Evolutionary conservation across 2,797 vertebrate species (phyloP).

Genomic region (Morus bassanus): DNA sequence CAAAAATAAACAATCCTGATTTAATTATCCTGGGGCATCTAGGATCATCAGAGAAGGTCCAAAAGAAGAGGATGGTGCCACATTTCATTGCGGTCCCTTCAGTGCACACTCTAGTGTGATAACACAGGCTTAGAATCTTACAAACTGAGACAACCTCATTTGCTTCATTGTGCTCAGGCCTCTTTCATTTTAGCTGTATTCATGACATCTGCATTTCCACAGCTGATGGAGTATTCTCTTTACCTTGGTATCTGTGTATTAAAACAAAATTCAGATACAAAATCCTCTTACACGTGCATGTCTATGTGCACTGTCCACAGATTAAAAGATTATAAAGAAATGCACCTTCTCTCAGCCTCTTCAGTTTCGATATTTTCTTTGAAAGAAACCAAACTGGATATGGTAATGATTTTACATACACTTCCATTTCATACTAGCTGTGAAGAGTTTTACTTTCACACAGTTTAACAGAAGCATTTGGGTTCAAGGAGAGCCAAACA

Average conservation of each 20-base stretch:
- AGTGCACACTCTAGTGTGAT: neutral
- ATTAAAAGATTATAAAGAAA: neutral
- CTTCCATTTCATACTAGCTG: neutral
- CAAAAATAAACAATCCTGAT: neutral
- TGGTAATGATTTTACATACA: neutral
- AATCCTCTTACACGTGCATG: rapidly evolving
- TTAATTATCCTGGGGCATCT: neutral
- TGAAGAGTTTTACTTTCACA: neutral
- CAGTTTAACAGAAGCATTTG: neutral
- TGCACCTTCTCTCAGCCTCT: neutral
- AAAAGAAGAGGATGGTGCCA: neutral
- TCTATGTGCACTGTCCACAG: neutral
- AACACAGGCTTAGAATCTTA: neutral
- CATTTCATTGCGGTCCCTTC: neutral
- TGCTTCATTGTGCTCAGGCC: neutral
- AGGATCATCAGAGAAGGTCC: neutral
- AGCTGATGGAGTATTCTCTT: neutral
- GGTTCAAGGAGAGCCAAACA: neutral
- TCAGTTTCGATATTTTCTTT: neutral
- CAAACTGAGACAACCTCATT: neutral
- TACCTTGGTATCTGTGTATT: neutral
- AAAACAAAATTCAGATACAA: neutral
- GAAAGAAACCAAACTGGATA: neutral
- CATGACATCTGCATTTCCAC: neutral
- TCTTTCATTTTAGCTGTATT: neutral